These are phyloP conservation scores for Trichonephila clavipes DNA, from an alignment of 1,140 invertebrate species.

Conservation along the genomic window DNA sequence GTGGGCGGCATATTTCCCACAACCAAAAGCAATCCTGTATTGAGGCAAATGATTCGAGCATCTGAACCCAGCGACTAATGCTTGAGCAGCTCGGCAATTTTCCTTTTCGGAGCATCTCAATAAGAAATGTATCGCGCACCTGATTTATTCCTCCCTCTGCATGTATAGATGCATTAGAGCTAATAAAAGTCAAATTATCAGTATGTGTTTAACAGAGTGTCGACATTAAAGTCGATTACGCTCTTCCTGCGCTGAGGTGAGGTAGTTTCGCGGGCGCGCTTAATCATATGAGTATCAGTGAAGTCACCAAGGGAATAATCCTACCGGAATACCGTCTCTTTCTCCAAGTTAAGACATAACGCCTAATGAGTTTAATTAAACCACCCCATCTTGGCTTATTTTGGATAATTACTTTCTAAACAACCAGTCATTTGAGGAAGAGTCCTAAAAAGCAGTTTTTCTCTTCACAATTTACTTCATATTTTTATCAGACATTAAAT, in stretches of 20 bases:
- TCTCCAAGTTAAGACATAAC: slow-evolving; percentile 71
- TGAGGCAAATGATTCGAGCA: too few species aligned
- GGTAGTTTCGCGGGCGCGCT: slow-evolving; percentile 56
- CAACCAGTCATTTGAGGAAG: slow-evolving; percentile 72
- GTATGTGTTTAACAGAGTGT: slow-evolving; percentile 71
- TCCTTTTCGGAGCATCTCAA: slow-evolving; percentile 42
- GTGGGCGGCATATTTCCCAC: too few species aligned
- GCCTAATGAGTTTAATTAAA: slow-evolving; percentile 75
- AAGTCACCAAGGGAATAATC: slow-evolving; percentile 67
- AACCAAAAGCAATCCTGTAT: too few species aligned
- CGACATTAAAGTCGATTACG: slow-evolving; percentile 74
- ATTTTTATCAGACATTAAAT: slow-evolving; percentile 71
- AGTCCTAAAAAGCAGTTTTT: slow-evolving; percentile 63
- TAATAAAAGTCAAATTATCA: slow-evolving; percentile 76
- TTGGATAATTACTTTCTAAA: slow-evolving; percentile 75
- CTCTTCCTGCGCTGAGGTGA: slow-evolving; percentile 46
- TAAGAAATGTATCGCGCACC: slow-evolving; percentile 27
- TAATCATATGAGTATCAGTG: slow-evolving; percentile 71
- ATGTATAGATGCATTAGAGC: slow-evolving; percentile 67
- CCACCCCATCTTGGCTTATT: slow-evolving; percentile 71
- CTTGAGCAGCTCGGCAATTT: slow-evolving; percentile 11
- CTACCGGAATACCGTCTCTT: slow-evolving; percentile 31
- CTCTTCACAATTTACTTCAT: slow-evolving; percentile 58
- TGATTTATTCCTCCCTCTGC: slow-evolving; percentile 25
- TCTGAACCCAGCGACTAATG: neutral